phyloP scores from a whole-genome alignment of 2,113 vertebrate genomes.

The Sylvia atricapilla region DNA sequence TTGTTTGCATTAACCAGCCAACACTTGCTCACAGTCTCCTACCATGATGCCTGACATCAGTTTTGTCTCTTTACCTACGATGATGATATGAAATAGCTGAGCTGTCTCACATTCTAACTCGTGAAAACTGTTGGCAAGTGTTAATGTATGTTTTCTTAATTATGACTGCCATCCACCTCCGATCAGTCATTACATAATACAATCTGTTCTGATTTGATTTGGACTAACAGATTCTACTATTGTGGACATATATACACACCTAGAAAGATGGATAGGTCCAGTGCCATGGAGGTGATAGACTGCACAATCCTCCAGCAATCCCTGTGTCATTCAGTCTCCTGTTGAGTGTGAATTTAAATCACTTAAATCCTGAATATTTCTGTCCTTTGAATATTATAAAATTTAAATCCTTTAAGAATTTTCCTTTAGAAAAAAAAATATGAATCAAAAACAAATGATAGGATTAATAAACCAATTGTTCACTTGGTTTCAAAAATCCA shows the following conservation, averaged over 20 bases:
- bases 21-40: not conserved
- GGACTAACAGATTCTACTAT: slow-evolving; percentile 3
- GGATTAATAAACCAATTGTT: slow-evolving; percentile 61
- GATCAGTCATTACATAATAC: slow-evolving; percentile 11
- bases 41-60: not conserved
- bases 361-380: slow-evolving; percentile 50
- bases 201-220: slow-evolving; percentile 32
- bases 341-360: slow-evolving; percentile 53
- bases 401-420: slow-evolving; percentile 63
- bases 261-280: slow-evolving; percentile 3
- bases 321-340: slow-evolving; percentile 8
- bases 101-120: not conserved
- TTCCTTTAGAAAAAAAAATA: slow-evolving; percentile 28
- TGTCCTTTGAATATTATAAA: slow-evolving; percentile 46
- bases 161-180: slow-evolving; percentile 1
- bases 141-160: not conserved
- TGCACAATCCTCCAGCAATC: not conserved
- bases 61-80: not conserved
- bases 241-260: not conserved
- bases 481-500: slow-evolving; percentile 59
- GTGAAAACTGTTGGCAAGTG: slow-evolving; percentile 23
- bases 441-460: slow-evolving; percentile 45
- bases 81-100: not conserved
- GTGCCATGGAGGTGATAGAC: slow-evolving; percentile 19
- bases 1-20: not conserved